phyloP scores from a whole-genome alignment of 2,113 vertebrate genomes.

The Electrona antarctica region DNA sequence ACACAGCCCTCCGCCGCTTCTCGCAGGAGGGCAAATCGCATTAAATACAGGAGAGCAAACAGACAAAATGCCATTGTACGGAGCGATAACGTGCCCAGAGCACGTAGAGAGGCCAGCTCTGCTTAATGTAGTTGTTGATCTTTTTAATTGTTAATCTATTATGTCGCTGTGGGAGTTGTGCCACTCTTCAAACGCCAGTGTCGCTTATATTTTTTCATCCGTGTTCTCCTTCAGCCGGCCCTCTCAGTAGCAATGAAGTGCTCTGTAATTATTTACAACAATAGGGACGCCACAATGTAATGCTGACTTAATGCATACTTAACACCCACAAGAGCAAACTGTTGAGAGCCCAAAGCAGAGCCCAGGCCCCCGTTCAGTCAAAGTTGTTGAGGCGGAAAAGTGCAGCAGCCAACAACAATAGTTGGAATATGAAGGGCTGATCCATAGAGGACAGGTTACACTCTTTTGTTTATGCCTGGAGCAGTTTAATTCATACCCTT shows the following conservation, averaged over 20 bases:
- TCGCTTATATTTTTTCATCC: conserved; percentile 54
- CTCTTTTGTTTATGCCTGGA: not conserved
- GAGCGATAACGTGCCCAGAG: conserved; percentile 33
- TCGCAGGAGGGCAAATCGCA: conserved; percentile 27
- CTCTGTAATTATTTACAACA: conserved; percentile 51
- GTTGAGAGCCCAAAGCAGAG: not conserved
- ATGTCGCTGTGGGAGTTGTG: conserved; percentile 44
- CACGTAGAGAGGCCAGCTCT: conserved; percentile 34
- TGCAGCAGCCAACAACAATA: not conserved
- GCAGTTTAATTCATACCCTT: not conserved
- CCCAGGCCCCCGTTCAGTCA: not conserved
- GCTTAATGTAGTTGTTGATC: conserved; percentile 61
- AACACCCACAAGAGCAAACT: conserved; percentile 36
- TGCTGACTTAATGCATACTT: conserved; percentile 35
- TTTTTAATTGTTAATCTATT: conserved; percentile 70
- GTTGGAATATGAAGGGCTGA: conserved; percentile 1
- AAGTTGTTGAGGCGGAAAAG: conserved; percentile 24
- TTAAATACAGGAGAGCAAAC: conserved; percentile 44
- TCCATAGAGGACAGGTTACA: not conserved
- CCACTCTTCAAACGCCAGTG: conserved; percentile 42
- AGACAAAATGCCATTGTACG: conserved; percentile 39
- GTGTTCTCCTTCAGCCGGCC: conserved; percentile 43
- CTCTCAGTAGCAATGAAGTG: conserved; percentile 24
- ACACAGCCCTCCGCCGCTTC: conserved; percentile 7
- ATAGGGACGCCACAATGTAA: conserved; percentile 22